A percentile compares a stretch with the other conserved stretches of the same genome.
Conservation (phyloP, 2,797 vertebrate species). For the Xyrichtys novacula region DNA sequence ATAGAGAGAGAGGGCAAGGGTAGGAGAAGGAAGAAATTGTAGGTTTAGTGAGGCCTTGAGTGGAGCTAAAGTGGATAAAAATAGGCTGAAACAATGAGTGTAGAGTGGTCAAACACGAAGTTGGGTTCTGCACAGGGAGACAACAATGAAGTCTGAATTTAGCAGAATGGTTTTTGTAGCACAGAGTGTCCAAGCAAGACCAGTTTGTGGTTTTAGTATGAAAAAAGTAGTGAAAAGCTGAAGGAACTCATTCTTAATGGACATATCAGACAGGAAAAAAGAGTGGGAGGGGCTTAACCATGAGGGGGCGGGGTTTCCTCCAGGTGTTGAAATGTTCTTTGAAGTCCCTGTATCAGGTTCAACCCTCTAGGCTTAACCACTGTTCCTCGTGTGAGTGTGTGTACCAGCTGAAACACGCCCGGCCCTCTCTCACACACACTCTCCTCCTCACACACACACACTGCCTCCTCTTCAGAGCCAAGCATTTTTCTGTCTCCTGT, state of each 20-base stretch:
- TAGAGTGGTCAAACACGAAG: constrained; percentile 31
- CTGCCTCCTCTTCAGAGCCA: constrained; percentile 41
- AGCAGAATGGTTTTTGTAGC: background rate
- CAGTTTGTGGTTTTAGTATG: constrained; percentile 3
- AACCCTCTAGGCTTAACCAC: constrained; percentile 52
- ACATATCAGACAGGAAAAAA: constrained; percentile 1
- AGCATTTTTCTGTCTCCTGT: constrained; percentile 50
- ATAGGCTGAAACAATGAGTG: constrained; percentile 40
- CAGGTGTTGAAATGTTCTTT: constrained; percentile 72
- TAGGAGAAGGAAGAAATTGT: constrained; percentile 52
- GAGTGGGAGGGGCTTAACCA: constrained; percentile 26
- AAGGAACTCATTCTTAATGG: background rate
- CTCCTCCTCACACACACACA: constrained; percentile 23
- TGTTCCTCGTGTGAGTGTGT: constrained; percentile 29
- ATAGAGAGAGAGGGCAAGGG: constrained; percentile 27
- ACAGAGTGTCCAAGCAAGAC: constrained; percentile 6
- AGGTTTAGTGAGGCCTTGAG: constrained; percentile 45
- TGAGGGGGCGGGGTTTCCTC: constrained; percentile 51
- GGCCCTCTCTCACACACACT: constrained; percentile 56
- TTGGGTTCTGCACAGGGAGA: constrained; percentile 11
- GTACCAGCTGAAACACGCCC: constrained; percentile 73
- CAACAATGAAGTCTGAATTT: constrained; percentile 12
- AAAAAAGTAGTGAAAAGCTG: constrained; percentile 5
- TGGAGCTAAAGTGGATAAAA: constrained; percentile 42
- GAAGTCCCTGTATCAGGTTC: constrained; percentile 60